Percentiles rank a stretch among this genome's conserved stretches.
Conservation (phyloP, 2,113 vertebrate genomes). For the Charadrius vociferus region DNA sequence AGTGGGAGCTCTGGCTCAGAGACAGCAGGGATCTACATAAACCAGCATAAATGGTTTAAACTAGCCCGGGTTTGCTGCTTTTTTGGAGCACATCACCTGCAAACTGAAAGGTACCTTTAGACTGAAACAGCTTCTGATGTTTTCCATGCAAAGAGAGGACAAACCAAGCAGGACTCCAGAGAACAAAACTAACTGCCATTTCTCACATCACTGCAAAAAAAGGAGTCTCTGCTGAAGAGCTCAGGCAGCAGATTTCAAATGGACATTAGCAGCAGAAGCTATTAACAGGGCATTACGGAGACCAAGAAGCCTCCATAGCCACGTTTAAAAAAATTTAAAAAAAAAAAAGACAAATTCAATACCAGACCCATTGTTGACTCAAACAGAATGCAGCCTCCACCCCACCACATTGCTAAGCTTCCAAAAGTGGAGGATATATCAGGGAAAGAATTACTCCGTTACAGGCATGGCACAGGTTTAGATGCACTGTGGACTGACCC, state of each 20-base stretch:
- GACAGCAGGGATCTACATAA: not conserved
- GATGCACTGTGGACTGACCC: accelerated
- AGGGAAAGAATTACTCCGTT: not conserved
- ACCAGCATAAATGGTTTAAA: not conserved
- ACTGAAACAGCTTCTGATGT: not conserved
- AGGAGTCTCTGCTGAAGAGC: not conserved
- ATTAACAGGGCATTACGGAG: not conserved
- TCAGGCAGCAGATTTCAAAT: not conserved
- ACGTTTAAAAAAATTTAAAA: not conserved
- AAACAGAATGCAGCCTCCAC: not conserved
- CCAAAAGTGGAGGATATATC: accelerated
- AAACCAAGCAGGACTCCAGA: accelerated
- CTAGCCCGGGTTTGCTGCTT: not conserved
- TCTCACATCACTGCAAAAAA: not conserved
- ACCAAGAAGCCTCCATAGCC: not conserved
- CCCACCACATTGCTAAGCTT: not conserved
- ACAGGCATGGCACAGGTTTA: not conserved
- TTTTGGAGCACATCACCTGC: not conserved
- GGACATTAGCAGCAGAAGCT: not conserved
- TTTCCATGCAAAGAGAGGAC: not conserved
- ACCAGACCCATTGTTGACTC: not conserved
- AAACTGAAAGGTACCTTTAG: not conserved
- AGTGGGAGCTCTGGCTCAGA: not conserved
- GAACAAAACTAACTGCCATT: not conserved
- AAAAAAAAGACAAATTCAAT: not conserved